Evolutionary conservation across 2,888 invertebrate genomes (phyloP), one percentile per base, ranked within the genome.

Genomic region (Drosophila maculinotata): DNA sequence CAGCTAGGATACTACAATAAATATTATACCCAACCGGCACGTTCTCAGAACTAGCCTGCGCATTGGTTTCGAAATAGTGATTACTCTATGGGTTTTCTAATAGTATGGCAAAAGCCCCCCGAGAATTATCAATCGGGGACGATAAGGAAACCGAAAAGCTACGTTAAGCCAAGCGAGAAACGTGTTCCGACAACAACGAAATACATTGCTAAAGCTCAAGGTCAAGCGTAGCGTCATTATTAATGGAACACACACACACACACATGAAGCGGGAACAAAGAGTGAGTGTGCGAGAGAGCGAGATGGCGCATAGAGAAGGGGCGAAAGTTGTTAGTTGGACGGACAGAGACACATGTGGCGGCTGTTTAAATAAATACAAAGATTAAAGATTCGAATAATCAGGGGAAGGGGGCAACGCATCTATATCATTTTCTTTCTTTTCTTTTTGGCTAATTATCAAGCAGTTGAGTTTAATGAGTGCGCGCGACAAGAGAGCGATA

Each of bases 171-270:
- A 51, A 9, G 47, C 36, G 56, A 33, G 56, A 79, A 78, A 78
- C 74, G 78, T 78, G 78, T 69, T 64, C 53, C 56, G 59, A 67
- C 51, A 78, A 51, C 64, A 62, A 65, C 35, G 53, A 65, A 69
- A 83, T 57, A 76, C 66, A 72, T 72, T 85, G 82, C 70, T 65
- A 78, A 80, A 80, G 81, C 87, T 88, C 88, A 85, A 85, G 85
- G 85, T 85, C 81, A 84, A 67, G 67, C 66, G 69, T 75, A 88
- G 87, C 84, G 84, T 85, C 88, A 85, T 78, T 76, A 76, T 72
- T 78, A 88, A 88, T 78, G 64, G 73, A 76, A 84, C 56, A 63
- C 5, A 33, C 15, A 67, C 26, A 57, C 35, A 41, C 28, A 45
- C 36, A 51, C 15, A 20, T 10, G 42, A 15, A 57, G 31, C 3